phyloP scores from a whole-genome alignment of 2,888 invertebrate species.

The Stictocephala bisonia region DNA sequence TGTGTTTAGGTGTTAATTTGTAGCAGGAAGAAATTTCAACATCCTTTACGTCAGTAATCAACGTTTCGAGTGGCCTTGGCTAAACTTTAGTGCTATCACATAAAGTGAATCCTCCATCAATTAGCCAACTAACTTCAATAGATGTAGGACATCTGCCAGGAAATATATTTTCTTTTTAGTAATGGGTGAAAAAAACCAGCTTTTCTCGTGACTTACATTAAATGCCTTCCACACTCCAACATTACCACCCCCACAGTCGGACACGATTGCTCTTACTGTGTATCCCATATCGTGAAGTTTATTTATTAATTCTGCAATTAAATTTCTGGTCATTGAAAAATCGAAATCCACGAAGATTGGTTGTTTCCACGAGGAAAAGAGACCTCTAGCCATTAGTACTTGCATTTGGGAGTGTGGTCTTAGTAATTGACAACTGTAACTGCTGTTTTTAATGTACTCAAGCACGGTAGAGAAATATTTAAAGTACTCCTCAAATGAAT shows the following conservation, averaged over 20 bases:
- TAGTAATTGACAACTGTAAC: not conserved
- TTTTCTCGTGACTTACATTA: not conserved
- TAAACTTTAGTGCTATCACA: slow-evolving; percentile 2
- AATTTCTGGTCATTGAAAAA: not conserved
- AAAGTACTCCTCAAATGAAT: not conserved
- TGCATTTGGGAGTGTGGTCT: not conserved
- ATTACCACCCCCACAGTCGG: slow-evolving; percentile 20
- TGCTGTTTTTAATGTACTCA: slow-evolving; percentile 9
- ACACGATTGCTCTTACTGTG: slow-evolving; percentile 11
- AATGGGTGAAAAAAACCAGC: not conserved
- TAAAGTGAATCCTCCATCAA: slow-evolving; percentile 8
- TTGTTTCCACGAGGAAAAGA: slow-evolving; percentile 24
- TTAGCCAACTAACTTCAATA: slow-evolving; percentile 1
- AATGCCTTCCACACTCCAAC: not conserved
- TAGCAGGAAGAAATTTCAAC: slow-evolving; percentile 14
- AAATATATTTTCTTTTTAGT: slow-evolving; percentile 3
- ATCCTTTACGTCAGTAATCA: not conserved
- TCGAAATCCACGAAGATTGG: slow-evolving; percentile 12
- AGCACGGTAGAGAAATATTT: slow-evolving; percentile 4
- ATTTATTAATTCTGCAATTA: slow-evolving; percentile 4
- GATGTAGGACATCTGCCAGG: slow-evolving; percentile 14
- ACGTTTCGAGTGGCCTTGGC: slow-evolving; percentile 1
- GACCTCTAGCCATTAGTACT: not conserved
- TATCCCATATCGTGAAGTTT: not conserved
- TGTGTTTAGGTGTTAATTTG: slow-evolving; percentile 1